These are phyloP conservation scores for Drosophila willistoni DNA, from an alignment of 1,140 invertebrate species.

Conservation along the genomic window DNA sequence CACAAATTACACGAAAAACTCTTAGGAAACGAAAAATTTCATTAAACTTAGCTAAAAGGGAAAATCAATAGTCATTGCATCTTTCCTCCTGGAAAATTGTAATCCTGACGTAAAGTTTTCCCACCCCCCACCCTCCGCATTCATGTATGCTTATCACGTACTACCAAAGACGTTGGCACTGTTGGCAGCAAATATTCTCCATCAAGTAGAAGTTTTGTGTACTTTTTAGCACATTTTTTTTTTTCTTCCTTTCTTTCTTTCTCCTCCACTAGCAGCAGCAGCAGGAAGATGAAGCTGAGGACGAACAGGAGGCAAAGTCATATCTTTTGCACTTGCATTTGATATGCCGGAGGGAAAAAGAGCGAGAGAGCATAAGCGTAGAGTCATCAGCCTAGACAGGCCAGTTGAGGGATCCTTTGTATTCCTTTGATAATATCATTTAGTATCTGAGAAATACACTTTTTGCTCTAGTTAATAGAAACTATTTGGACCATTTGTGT, in stretches of 20 bases:
- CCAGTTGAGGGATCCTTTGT: too few relatives aligned
- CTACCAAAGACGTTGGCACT: slow-evolving; percentile 55
- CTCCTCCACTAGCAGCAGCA: too few relatives aligned
- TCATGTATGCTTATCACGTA: slow-evolving; percentile 68
- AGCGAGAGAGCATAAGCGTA: too few relatives aligned
- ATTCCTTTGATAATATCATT: too few relatives aligned
- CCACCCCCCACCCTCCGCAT: slow-evolving; percentile 24
- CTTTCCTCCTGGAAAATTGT: slow-evolving; percentile 46
- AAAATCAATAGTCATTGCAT: slow-evolving; percentile 66
- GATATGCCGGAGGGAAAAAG: slow-evolving; percentile 27
- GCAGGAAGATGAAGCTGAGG: background rate
- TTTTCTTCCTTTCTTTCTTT: background rate
- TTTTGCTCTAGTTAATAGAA: too few relatives aligned
- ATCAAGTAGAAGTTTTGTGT: slow-evolving; percentile 62
- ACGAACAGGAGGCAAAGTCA: background rate
- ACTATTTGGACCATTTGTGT: too few relatives aligned
- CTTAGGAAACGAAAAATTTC: slow-evolving; percentile 54
- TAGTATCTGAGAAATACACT: too few relatives aligned
- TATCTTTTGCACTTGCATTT: slow-evolving; percentile 33
- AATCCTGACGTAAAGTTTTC: slow-evolving; percentile 54
- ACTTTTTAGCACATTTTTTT: slow-evolving; percentile 72
- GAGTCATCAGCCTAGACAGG: too few relatives aligned
- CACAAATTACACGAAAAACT: slow-evolving; percentile 46
- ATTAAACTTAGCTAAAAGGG: slow-evolving; percentile 43
- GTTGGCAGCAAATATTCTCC: slow-evolving; percentile 62